Base-by-base conservation (phyloP, 2,113 vertebrate genomes). In the Passer domesticus region DNA sequence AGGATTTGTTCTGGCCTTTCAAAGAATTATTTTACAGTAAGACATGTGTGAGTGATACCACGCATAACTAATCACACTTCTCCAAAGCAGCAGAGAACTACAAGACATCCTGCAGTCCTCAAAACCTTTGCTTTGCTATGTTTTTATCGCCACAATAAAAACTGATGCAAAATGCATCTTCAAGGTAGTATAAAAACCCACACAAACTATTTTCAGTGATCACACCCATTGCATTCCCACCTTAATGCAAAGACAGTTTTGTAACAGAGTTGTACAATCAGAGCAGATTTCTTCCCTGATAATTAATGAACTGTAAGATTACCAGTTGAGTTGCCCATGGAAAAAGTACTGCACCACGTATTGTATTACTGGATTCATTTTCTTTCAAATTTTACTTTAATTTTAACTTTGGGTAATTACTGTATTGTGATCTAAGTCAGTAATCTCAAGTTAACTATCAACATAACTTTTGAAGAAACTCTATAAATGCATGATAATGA, bases 401-500 rank as follows among this genome's bases (percentile, higher is more conserved):
- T 96, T 96, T 91, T 52, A 84, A 90, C 94, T 96, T 94, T 58
- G 6, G 44, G 58, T 94, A 93, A 95, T 95, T 84, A 75, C 72
- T 92, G 49, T 82, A 73, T 90, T 95, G 79, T 84, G 90, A 94
- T 86, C 80, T 79, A 93, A 91, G 89, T 89, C 91, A 86, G 88
- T 27, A 70, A 69, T 90, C 90, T 90, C 66, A 88, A 72, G 79
- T 78, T 77, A 94, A 92, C 88, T 88, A 95, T 70, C 74, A 43
- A 58, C 23, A 46, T 92, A 92, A 96, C 91, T 96, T 96, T 83
- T 89, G 93, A 89, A 91, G 90, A 66, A 87, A 83, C 27, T 49
- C 63, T 87, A 59, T 60, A 55, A 77, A 63, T 49, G 77, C 33
- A 63, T 41, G 49, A 39, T 72, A 82, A 83, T 67, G 72, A 85